phyloP scores from a whole-genome alignment of 2,797 vertebrate species.

The Euthynnus affinis region DNA sequence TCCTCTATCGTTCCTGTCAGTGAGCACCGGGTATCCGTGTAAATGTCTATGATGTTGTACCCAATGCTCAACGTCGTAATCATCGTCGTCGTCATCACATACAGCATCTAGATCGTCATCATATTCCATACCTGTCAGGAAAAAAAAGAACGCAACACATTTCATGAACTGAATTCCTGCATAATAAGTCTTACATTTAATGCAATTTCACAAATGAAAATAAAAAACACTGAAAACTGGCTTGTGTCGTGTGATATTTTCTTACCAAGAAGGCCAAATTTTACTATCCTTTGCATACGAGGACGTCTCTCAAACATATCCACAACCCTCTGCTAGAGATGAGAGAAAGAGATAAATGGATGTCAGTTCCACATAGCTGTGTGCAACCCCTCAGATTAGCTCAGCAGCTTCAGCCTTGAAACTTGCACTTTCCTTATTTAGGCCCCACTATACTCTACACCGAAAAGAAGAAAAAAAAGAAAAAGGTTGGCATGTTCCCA shows the following conservation, averaged over 20 bases:
- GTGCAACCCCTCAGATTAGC: not conserved
- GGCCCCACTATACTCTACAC: not conserved
- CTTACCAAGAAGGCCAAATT: constrained; percentile 70
- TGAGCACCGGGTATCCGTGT: not conserved
- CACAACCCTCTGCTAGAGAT: constrained; percentile 60
- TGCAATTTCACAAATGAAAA: not conserved
- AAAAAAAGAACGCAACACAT: not conserved
- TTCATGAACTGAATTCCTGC: not conserved
- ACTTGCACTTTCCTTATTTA: not conserved
- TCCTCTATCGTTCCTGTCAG: constrained; percentile 13
- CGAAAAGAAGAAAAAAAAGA: not conserved
- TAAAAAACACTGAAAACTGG: not conserved
- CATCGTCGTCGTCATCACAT: constrained; percentile 15
- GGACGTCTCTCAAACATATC: constrained; percentile 52
- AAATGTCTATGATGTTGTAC: not conserved
- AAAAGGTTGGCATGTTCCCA: not conserved
- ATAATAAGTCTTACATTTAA: not conserved
- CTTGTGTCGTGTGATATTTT: not conserved
- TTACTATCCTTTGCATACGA: constrained; percentile 55
- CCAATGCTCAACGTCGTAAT: constrained; percentile 14
- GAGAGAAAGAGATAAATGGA: constrained; percentile 6
- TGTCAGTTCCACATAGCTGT: not conserved
- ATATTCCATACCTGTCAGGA: constrained; percentile 35
- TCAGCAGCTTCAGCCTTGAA: constrained; percentile 12
- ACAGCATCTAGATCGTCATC: constrained; percentile 24